Evolutionary conservation across 1,140 invertebrate species (phyloP).

Genomic region (Pseudoatta argentina): DNA sequence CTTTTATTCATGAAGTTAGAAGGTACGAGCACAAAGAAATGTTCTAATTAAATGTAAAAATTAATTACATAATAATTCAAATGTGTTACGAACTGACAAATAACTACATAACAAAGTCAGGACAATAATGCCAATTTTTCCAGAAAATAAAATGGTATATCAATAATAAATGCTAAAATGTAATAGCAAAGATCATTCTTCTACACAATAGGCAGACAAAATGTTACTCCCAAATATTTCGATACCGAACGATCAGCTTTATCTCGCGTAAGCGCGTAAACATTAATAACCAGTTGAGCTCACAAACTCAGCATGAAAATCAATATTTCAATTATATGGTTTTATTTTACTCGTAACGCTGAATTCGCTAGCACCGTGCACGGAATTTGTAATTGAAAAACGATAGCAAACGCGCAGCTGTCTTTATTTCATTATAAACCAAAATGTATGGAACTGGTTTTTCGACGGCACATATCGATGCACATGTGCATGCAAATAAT

Average conservation of each 20-base stretch:
- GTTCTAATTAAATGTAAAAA: background rate
- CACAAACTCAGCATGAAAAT: conserved; percentile 46
- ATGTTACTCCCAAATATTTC: conserved; percentile 38
- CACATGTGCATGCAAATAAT: conserved; percentile 40
- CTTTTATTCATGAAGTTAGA: background rate
- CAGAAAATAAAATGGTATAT: background rate
- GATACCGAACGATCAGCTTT: conserved; percentile 39
- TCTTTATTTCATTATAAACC: conserved; percentile 60
- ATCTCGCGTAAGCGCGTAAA: conserved; percentile 45
- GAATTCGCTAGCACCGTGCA: conserved; percentile 19
- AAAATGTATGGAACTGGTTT: conserved; percentile 56
- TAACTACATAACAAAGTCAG: background rate
- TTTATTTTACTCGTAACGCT: conserved; percentile 55
- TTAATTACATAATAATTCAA: background rate
- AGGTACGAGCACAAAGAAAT: background rate
- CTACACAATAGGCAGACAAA: conserved; percentile 27
- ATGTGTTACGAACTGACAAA: background rate
- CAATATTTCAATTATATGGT: conserved; percentile 62
- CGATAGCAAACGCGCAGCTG: conserved; percentile 34
- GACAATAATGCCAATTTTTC: background rate
- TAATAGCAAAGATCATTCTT: conserved; percentile 35
- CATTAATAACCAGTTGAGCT: conserved; percentile 55
- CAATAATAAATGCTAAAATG: conserved; percentile 27
- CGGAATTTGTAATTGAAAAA: conserved; percentile 58
- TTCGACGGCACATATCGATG: conserved; percentile 13